Conservation (phyloP, 2,888 invertebrate genomes). For the Cheilosia pagana region DNA sequence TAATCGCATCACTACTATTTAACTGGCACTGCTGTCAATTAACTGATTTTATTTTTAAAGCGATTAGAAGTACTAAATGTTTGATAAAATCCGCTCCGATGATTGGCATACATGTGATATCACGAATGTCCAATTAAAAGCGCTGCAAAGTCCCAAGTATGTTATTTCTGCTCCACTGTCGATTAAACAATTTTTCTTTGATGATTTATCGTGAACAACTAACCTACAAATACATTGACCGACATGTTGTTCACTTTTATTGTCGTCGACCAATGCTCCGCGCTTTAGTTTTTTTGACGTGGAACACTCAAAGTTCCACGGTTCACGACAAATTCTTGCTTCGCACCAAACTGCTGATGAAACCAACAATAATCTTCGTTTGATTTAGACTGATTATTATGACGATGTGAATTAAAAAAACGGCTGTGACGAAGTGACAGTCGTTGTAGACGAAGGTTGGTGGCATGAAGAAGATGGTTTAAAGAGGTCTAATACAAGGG, state of each 20-base stretch:
- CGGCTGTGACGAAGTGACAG: neutral
- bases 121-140: constrained; percentile 48
- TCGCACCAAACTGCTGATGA: constrained; percentile 32
- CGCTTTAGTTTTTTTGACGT: constrained; percentile 47
- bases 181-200: constrained; percentile 18
- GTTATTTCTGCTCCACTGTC: constrained; percentile 60
- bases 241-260: constrained; percentile 1
- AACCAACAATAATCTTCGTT: constrained; percentile 50
- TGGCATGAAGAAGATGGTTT: neutral
- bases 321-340: constrained; percentile 51
- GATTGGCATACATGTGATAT: constrained; percentile 50
- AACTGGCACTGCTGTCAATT: too few species aligned
- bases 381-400: neutral
- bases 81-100: constrained; percentile 50
- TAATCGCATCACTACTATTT: too few species aligned
- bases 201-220: constrained; percentile 50
- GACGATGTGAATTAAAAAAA: neutral
- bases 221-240: constrained; percentile 7
- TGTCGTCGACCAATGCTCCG: constrained; percentile 5
- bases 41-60: too few species aligned
- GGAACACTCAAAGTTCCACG: constrained; percentile 15
- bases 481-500: neutral
- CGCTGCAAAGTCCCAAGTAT: constrained; percentile 5
- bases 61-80: constrained; percentile 46
- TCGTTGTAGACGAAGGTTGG: neutral